Percentiles rank a stretch among this genome's conserved stretches.
Evolutionary conservation across 2,797 vertebrate species (phyloP).

Genomic region (Graptemys geographica): DNA sequence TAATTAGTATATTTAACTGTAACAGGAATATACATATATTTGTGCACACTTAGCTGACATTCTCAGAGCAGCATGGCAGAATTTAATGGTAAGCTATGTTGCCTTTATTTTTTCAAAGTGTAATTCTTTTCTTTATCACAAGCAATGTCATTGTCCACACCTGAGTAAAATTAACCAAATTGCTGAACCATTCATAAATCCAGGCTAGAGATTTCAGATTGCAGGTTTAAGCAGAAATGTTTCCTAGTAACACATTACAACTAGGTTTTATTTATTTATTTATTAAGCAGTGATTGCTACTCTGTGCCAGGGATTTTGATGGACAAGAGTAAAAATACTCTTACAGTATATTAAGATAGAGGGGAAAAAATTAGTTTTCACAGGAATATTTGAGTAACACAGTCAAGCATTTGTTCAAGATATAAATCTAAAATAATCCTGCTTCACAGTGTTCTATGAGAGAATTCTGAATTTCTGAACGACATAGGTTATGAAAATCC

Average conservation of each 20-base stretch:
- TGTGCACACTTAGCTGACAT: constrained; percentile 45
- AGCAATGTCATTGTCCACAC: not conserved
- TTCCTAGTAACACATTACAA: constrained; percentile 35
- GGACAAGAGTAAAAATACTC: constrained; percentile 5
- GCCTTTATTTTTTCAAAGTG: not conserved
- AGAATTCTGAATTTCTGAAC: not conserved
- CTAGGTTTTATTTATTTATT: not conserved
- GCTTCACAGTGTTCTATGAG: not conserved
- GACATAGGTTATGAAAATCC: not conserved
- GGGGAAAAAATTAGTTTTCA: not conserved
- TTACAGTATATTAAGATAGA: constrained; percentile 28
- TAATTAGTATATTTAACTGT: constrained; percentile 74
- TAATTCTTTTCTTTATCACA: constrained; percentile 17
- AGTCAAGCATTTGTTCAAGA: not conserved
- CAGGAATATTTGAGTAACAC: constrained; percentile 19
- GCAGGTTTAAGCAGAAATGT: constrained; percentile 8
- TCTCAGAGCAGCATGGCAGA: constrained; percentile 31
- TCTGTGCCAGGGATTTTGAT: constrained; percentile 15
- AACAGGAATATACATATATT: constrained; percentile 63
- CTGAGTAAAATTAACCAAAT: not conserved
- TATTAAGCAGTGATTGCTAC: constrained; percentile 6
- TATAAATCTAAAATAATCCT: not conserved
- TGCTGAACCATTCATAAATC: not conserved
- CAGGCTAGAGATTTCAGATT: not conserved
- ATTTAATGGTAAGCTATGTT: constrained; percentile 26